Percentiles rank a stretch among this genome's conserved stretches.
Evolutionary conservation across 2,113 vertebrate species (phyloP).

Genomic region (Tretioscincus oriximinensis): DNA sequence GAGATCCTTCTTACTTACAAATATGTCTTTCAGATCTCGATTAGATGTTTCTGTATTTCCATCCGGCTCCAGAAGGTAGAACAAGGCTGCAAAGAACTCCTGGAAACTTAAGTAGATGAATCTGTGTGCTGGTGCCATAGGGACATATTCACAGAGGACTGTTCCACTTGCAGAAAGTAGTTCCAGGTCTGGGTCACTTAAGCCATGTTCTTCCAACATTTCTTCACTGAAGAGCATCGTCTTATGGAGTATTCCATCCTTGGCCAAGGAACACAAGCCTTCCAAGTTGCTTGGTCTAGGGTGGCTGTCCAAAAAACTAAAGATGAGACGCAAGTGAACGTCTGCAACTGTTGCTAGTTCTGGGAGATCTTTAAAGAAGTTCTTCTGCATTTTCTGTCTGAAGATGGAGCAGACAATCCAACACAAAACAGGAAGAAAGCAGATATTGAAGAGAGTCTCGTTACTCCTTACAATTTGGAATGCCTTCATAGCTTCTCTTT

Average conservation of each 20-base stretch:
- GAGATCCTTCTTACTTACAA: neutral
- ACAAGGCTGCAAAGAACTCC: constrained; percentile 46
- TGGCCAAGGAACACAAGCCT: constrained; percentile 18
- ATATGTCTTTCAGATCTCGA: neutral
- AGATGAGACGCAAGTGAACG: constrained; percentile 45
- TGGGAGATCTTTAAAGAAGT: neutral
- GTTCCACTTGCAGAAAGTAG: constrained; percentile 17
- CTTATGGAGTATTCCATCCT: neutral
- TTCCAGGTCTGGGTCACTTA: neutral
- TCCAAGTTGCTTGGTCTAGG: neutral
- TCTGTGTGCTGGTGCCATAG: neutral
- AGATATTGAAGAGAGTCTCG: constrained; percentile 49
- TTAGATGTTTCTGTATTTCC: neutral
- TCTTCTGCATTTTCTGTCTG: constrained; percentile 34
- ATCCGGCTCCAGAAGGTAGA: neutral
- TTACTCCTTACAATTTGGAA: constrained; percentile 33
- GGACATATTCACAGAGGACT: neutral
- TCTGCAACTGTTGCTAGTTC: constrained; percentile 42
- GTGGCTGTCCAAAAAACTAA: constrained; percentile 31
- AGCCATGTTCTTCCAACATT: neutral
- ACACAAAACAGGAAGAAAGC: constrained; percentile 54
- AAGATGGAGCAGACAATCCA: constrained; percentile 57
- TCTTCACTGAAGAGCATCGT: constrained; percentile 7
- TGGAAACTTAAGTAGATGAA: constrained; percentile 51
- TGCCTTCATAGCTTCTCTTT: constrained; percentile 3